Conservation (phyloP, 2,113 vertebrate species). For the Collichthys lucidus region DNA sequence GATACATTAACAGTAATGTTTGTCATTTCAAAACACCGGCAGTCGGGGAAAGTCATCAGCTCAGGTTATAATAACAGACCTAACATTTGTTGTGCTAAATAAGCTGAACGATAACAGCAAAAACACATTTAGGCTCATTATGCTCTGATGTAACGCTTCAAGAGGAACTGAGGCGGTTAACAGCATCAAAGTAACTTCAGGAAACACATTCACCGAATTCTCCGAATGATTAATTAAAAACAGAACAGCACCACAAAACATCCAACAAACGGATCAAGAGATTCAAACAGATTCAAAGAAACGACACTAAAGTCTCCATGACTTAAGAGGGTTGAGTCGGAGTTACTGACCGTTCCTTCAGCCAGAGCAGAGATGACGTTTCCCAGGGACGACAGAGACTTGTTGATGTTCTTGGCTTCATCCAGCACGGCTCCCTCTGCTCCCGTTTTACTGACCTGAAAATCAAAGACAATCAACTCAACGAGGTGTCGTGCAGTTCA, state of each 20-base stretch:
- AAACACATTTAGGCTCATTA: slow-evolving; percentile 14
- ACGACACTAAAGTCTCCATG: neutral
- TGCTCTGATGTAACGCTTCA: neutral
- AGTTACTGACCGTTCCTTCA: slow-evolving; percentile 91
- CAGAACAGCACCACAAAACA: neutral
- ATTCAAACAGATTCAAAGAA: neutral
- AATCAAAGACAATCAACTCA: slow-evolving; percentile 21
- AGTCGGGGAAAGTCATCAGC: neutral
- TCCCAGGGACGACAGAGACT: slow-evolving; percentile 96
- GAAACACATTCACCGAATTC: neutral
- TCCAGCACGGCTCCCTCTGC: slow-evolving; percentile 96
- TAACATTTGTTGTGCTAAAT: neutral
- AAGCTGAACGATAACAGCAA: neutral
- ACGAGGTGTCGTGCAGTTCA: neutral
- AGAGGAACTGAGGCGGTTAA: neutral
- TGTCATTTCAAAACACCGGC: slow-evolving; percentile 5
- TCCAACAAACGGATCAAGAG: neutral
- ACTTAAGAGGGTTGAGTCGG: neutral
- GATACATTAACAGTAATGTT: slow-evolving; percentile 1
- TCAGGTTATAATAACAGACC: slow-evolving; percentile 21
- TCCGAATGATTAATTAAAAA: neutral
- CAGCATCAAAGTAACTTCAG: neutral
- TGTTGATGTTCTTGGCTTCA: slow-evolving; percentile 99
- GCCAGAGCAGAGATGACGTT: slow-evolving; percentile 98
- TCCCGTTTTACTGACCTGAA: slow-evolving; percentile 98